Conservation (phyloP, 2,888 invertebrate species). For the Pachymerium ferrugineum region DNA sequence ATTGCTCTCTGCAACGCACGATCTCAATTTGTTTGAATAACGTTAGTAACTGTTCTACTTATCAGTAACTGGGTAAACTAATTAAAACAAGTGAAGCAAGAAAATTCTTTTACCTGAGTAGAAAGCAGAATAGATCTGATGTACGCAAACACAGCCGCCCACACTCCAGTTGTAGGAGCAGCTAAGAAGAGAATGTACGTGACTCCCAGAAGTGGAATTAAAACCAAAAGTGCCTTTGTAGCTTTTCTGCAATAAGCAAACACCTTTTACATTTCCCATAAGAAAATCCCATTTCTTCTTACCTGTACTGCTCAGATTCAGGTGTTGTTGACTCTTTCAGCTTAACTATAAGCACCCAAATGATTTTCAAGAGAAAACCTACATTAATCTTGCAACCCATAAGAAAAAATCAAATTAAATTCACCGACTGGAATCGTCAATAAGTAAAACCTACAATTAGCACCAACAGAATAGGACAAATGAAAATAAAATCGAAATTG, state of each 20-base stretch:
- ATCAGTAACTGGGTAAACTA: background rate
- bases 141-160: conserved; percentile 70
- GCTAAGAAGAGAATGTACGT: conserved; percentile 69
- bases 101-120: conserved; percentile 80
- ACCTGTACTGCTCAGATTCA: conserved; percentile 49
- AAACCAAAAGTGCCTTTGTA: conserved; percentile 80
- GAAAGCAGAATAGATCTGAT: conserved; percentile 75
- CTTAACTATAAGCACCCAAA: conserved; percentile 50
- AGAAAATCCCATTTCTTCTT: conserved; percentile 29
- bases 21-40: too few relatives aligned
- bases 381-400: conserved; percentile 47
- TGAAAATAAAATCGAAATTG: conserved; percentile 79
- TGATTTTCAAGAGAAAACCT: conserved; percentile 47
- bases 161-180: conserved; percentile 66
- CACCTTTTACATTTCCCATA: background rate
- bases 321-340: conserved; percentile 47
- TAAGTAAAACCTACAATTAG: conserved; percentile 72
- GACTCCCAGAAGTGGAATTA: conserved; percentile 87
- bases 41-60: too few relatives aligned
- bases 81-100: background rate
- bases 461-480: conserved; percentile 74
- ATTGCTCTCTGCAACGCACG: too few relatives aligned
- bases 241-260: conserved; percentile 62
- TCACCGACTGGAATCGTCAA: conserved; percentile 51
- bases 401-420: background rate